Evolutionary conservation across 2,113 vertebrate genomes (phyloP).

Genomic region (Motacilla alba): DNA sequence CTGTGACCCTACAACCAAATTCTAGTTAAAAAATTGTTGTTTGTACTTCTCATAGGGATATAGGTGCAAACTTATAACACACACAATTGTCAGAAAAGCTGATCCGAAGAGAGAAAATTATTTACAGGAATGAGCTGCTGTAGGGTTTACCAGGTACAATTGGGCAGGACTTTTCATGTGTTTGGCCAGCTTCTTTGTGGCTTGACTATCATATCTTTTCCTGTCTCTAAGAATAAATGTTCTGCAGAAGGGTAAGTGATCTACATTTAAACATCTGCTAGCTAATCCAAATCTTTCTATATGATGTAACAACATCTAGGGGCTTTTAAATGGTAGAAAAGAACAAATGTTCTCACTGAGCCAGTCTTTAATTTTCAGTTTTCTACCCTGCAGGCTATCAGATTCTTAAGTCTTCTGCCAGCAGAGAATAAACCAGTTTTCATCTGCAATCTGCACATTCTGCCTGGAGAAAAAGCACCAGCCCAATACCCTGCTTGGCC

Average conservation of each 20-base stretch:
- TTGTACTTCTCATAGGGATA: background rate
- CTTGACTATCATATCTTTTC: background rate
- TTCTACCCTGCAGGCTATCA: conserved; percentile 2
- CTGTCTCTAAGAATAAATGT: background rate
- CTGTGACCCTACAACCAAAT: background rate
- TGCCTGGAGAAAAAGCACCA: background rate
- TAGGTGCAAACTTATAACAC: background rate
- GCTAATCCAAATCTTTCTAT: background rate
- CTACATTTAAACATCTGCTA: background rate
- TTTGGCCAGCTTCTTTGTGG: background rate
- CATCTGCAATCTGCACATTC: background rate
- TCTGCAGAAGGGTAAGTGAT: background rate
- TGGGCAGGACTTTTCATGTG: background rate
- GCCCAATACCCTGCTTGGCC: background rate
- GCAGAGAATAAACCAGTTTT: background rate
- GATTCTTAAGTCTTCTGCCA: conserved; percentile 1
- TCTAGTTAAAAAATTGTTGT: background rate
- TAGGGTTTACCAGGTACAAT: background rate
- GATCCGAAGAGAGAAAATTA: background rate
- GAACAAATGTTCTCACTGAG: background rate
- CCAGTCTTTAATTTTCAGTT: conserved; percentile 22
- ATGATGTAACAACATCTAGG: background rate
- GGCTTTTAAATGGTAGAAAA: background rate
- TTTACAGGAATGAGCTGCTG: background rate
- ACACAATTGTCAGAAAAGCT: background rate